Evolutionary conservation across 2,888 invertebrate genomes (phyloP), one percentile per base, ranked within the genome.

Genomic region (Caenorhabditis sp.): DNA sequence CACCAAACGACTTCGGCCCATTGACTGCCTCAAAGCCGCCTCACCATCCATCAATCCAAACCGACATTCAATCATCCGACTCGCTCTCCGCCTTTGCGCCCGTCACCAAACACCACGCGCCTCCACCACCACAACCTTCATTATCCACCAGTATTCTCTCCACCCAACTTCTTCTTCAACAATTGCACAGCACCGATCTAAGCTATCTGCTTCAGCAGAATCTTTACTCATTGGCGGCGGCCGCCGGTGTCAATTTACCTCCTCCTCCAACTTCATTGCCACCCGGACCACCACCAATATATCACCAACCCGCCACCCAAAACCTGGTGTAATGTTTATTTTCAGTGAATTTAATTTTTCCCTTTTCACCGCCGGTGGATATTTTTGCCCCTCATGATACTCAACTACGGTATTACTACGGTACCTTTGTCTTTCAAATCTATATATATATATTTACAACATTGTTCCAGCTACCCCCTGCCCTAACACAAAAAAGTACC

Each of bases 141-240:
- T 63, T 76, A 20, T 67, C 78, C 14, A 62, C 73, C 27, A 70
- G 66, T 23, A 31, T 77, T 23, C 63, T 74, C 12, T 67, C 67
- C 38, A 76, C 79, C 8, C 75, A 72, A 52, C 67, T 77, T 1
- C 54, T 77, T 8, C 66, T 81, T 10, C 77, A 78, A 56, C 77
- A 76, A n/a, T 60, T 78, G 1, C 67, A 74, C 26, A 53, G 49
- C 21, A 38, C 66, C 10, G 75, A 75, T 54, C 50, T 23, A 25
- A 67, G 54, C 38, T 68, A 68, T 63, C 59, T 75, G n/a, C 67
- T 75, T 25, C 63, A 67, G n/a, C 63, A 63, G 38, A 75, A 74
- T 53, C 26, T 74, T 5, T 57, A 70, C 4, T 65, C 74, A n/a
- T 36, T 67, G 26, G 63, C 70, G 0, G 63, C 65, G 4, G 74